Evolutionary conservation across 1,140 invertebrate genomes (phyloP), one percentile per base, ranked within the genome.

Genomic region (Zaprionus ghesquierei): DNA sequence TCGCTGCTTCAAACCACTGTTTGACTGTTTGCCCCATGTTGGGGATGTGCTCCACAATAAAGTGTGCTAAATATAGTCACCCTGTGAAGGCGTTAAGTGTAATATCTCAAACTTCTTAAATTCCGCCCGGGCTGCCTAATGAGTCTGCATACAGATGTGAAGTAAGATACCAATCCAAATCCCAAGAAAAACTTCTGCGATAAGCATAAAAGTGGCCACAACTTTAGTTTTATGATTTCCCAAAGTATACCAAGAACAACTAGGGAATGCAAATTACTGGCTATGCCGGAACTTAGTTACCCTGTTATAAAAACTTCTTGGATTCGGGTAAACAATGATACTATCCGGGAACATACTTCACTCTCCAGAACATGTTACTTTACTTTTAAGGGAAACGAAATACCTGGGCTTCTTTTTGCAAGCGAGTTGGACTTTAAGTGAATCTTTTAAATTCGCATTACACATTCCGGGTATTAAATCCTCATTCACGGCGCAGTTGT

Each of bases 361-460:
- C n/a, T n/a, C n/a, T n/a, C n/a, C n/a, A n/a, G n/a, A n/a, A n/a
- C n/a, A n/a, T n/a, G n/a, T n/a, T n/a, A n/a, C n/a, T n/a, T n/a
- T n/a, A n/a, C n/a, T 29, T 9, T 29, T 1, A 0, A 29, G 27
- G 6, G 27, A 29, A 29, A 29, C 27, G 27, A 9, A 8, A 8
- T 29, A 41, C 35, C 35, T 41, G 35, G n/a, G n/a, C 31, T 13
- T 33, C 13, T 33, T 10, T 33, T 33, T 13, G 12, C 29, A 31
- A 38, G 35, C 35, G 12, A 12, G 35, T n/a, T 31, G n/a, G n/a
- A 46, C 9, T 20, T 46, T 46, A 10, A 22, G 41, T 20, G 10
- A 46, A 46, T n/a, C 41, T 46, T 22, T 77, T 66, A 66, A 78
- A 59, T 77, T 74, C 70, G 56, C 78, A 81, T 81, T 81, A 81